Percentiles rank a stretch among this genome's conserved stretches.
Evolutionary conservation across 64 coral and sea anemone species (phyloP).

Genomic region (Stichodactyla mertensii): DNA sequence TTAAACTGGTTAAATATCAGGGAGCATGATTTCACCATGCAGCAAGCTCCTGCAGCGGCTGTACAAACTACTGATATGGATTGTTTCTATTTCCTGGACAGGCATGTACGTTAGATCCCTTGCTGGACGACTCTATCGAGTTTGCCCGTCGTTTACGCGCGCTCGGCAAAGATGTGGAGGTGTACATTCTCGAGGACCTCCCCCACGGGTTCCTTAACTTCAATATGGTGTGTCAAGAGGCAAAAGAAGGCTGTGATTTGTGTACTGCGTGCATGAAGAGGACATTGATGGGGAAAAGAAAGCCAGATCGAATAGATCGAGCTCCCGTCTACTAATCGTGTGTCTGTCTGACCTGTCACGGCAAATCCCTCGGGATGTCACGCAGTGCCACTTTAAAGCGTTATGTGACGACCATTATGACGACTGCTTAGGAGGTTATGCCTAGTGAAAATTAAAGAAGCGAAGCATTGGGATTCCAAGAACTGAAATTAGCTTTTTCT

Average conservation of each 20-base stretch:
- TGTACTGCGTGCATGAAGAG: slow-evolving; percentile 76
- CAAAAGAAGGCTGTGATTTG: slow-evolving; percentile 79
- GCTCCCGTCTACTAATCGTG: slow-evolving; percentile 56
- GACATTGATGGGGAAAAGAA: slow-evolving; percentile 71
- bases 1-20: too few species aligned
- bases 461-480: too few species aligned
- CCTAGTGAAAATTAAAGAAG: too few species aligned
- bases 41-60: too few species aligned
- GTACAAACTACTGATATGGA: not conserved
- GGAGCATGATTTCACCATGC: too few species aligned
- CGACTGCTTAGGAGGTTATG: too few species aligned
- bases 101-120: slow-evolving; percentile 88
- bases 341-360: too few species aligned
- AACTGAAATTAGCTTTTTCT: too few species aligned
- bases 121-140: slow-evolving; percentile 92
- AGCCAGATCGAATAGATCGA: slow-evolving; percentile 8
- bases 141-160: slow-evolving; percentile 76
- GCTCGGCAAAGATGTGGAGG: slow-evolving; percentile 73
- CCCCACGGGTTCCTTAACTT: slow-evolving; percentile 97
- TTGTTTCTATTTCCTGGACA: not conserved
- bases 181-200: slow-evolving; percentile 85
- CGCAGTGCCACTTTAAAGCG: not conserved
- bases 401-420: too few species aligned
- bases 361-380: not conserved
- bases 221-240: slow-evolving; percentile 84